Evolutionary conservation across 2,113 vertebrate genomes (phyloP).

Genomic region (Charina bottae): DNA sequence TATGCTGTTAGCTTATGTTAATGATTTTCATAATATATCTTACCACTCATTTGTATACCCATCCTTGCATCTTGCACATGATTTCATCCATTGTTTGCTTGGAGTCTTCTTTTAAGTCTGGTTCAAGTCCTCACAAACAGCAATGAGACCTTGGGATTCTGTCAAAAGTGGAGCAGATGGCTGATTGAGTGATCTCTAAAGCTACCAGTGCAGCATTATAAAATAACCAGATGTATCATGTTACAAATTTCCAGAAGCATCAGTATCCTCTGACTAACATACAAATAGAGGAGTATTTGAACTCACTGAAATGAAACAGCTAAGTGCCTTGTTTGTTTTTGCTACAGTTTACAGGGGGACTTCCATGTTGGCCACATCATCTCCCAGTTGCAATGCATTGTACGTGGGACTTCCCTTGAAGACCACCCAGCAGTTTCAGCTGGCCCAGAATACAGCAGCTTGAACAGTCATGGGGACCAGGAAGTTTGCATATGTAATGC

Average conservation of each 20-base stretch:
- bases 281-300: too few relatives aligned
- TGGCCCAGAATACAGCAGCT: not conserved
- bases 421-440: not conserved
- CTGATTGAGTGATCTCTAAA: not conserved
- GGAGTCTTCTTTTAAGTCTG: not conserved
- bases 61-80: not conserved
- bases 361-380: not conserved
- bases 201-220: not conserved
- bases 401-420: not conserved
- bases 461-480: not conserved
- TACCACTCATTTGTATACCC: not conserved
- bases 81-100: accelerated
- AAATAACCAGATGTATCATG: not conserved
- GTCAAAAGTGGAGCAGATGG: not conserved
- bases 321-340: too few relatives aligned
- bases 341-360: too few relatives aligned
- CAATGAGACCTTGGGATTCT: not conserved
- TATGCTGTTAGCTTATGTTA: slow-evolving; percentile 25
- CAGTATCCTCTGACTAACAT: too few relatives aligned
- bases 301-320: too few relatives aligned
- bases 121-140: not conserved
- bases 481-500: not conserved
- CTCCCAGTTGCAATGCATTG: not conserved
- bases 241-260: not conserved
- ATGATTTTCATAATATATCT: slow-evolving; percentile 14